phyloP scores from a whole-genome alignment of 2,888 invertebrate genomes.

The Eulithis testata region DNA sequence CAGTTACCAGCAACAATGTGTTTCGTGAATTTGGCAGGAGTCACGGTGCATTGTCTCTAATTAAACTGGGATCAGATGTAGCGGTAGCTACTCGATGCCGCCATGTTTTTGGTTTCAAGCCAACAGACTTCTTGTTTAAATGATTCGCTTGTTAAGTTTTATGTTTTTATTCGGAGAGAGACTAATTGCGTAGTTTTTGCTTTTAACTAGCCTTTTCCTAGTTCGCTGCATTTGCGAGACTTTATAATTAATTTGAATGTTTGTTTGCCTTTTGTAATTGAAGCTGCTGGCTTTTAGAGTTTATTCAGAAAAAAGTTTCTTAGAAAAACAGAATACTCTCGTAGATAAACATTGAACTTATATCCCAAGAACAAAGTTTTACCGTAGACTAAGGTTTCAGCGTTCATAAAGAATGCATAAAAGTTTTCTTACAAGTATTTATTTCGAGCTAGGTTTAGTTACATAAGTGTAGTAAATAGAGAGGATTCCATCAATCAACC shows the following conservation, averaged over 20 bases:
- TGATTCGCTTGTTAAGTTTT: conserved; percentile 70
- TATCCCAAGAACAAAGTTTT: background rate
- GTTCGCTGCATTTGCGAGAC: conserved; percentile 30
- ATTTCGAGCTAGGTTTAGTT: too few species aligned
- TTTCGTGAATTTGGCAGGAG: conserved; percentile 56
- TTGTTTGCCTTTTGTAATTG: conserved; percentile 22
- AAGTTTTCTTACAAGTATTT: background rate
- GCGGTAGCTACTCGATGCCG: conserved; percentile 58
- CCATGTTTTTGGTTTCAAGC: conserved; percentile 71
- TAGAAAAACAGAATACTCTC: background rate
- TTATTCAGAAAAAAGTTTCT: background rate
- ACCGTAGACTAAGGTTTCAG: background rate
- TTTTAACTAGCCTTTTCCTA: conserved; percentile 32
- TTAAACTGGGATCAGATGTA: conserved; percentile 75
- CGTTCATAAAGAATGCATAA: background rate
- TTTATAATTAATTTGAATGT: conserved; percentile 33
- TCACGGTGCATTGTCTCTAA: conserved; percentile 62
- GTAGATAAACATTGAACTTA: conserved; percentile 1
- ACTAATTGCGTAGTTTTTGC: conserved; percentile 41
- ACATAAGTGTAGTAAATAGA: too few species aligned
- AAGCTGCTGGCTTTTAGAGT: conserved; percentile 19
- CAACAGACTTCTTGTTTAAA: conserved; percentile 71
- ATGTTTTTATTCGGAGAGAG: conserved; percentile 53
- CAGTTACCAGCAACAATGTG: conserved; percentile 37
- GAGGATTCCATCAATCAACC: too few species aligned